Conservation (phyloP, 2,888 invertebrate species). For the Drosophila nigritarsus region DNA sequence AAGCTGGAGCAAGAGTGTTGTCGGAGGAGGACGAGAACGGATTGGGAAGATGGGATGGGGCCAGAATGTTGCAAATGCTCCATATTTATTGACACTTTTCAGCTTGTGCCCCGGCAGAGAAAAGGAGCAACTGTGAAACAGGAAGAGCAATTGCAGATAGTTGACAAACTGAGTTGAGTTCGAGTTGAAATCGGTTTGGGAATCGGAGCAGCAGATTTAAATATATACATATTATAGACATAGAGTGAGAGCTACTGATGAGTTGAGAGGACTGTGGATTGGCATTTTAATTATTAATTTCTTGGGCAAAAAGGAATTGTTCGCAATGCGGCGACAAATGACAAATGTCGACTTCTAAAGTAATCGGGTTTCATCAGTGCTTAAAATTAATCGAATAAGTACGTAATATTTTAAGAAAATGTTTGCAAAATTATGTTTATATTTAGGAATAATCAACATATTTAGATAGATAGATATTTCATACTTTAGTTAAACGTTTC, state of each 20-base stretch:
- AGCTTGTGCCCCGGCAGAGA: conserved; percentile 42
- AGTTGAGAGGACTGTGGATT: conserved; percentile 64
- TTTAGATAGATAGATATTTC: no score
- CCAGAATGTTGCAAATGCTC: conserved; percentile 68
- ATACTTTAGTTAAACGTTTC: neutral
- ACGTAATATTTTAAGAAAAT: neutral
- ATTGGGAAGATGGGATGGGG: neutral
- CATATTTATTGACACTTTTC: conserved; percentile 80
- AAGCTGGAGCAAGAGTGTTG: conserved; percentile 62
- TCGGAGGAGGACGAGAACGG: neutral
- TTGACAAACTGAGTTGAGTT: conserved; percentile 56
- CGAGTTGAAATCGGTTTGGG: neutral
- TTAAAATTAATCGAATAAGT: neutral
- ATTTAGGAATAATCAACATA: neutral
- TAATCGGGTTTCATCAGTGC: neutral
- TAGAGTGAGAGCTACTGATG: conserved; percentile 33
- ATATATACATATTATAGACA: neutral
- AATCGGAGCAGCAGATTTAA: conserved; percentile 2
- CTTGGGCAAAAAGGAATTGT: conserved; percentile 20
- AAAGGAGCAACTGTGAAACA: conserved; percentile 21
- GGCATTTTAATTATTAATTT: conserved; percentile 76
- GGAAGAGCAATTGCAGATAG: conserved; percentile 50
- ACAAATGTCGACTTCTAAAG: conserved; percentile 40
- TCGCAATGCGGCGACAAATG: conserved; percentile 37
- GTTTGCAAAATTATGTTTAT: neutral